Evolutionary conservation across 2,113 vertebrate genomes (phyloP), one percentile per base, ranked within the genome.

Genomic region (Gorsachius goisagi): DNA sequence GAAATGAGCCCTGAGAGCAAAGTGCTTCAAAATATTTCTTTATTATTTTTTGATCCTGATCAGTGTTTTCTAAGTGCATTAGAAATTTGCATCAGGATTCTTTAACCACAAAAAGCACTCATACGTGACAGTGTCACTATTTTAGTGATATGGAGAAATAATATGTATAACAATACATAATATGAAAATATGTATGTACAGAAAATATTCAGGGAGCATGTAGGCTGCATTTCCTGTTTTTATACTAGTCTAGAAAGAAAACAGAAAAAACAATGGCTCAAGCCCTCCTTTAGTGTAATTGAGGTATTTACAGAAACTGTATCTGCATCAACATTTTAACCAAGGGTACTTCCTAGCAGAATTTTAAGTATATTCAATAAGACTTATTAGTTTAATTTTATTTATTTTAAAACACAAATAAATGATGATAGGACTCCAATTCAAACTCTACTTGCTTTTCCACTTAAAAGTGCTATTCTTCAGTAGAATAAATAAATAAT

Each of bases 401-500:
- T 90, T 94, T 93, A 72, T 96, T 95, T 74, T 89, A 59, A 95
- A 83, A 92, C 89, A 91, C 52, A 93, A 93, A 91, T 79, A 95
- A 84, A 94, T 88, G 33, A 72, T 49, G 13, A 58, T 82, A 88
- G 67, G 45, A 94, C 30, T 45, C 53, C 33, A 97, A 15, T 88
- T 97, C 93, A 97, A 95, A 95, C 79, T 81, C 35, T 72, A 85
- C 66, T 96, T 92, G 55, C 50, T 91, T 97, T 97, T 77, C 89
- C 91, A 93, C 80, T 95, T 95, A 74, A 74, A 97, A 79, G 71
- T 78, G 77, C 94, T 60, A 8, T 92, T 95, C 95, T 62, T 92
- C 82, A 89, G 86, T 75, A 95, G 86, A 82, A 95, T 93, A 97
- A 97, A 92, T 95, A 94, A 97, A 62, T 96, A 95, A 93, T 77